phyloP scores from a whole-genome alignment of 35 echinoderm and acorn worm genomes.

The Chiridota heheva region DNA sequence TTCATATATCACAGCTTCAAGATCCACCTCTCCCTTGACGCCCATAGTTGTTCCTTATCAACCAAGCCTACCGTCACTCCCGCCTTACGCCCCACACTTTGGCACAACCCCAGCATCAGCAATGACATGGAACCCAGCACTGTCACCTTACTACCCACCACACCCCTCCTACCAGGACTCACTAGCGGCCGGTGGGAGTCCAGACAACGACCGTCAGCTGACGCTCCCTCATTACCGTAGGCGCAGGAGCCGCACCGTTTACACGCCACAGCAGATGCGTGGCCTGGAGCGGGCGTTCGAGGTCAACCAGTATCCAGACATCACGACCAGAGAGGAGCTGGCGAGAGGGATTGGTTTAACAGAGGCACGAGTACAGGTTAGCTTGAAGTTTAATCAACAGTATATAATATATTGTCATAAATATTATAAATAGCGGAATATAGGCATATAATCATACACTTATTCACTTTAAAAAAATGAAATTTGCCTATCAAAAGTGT shows the following conservation, averaged over 20 bases:
- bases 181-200: constrained; percentile 1
- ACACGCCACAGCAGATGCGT: constrained; percentile 44
- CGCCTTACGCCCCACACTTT: neutral
- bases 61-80: neutral
- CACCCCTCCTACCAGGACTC: constrained; percentile 35
- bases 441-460: no score
- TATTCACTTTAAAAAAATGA: no score
- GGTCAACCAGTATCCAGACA: constrained; percentile 73
- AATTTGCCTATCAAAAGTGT: no score
- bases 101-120: neutral
- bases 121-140: neutral
- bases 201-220: constrained; percentile 12
- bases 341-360: constrained; percentile 64
- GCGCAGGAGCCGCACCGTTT: constrained; percentile 71
- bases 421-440: no score
- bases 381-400: no score
- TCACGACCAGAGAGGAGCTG: constrained; percentile 51
- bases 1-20: no score
- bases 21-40: no score
- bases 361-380: constrained; percentile 88
- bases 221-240: constrained; percentile 46
- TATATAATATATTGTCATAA: no score
- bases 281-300: constrained; percentile 66
- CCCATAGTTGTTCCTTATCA: no score
- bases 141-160: constrained; percentile 31